phyloP scores from a whole-genome alignment of 2,888 invertebrate genomes.

The Apocheima hispidaria region DNA sequence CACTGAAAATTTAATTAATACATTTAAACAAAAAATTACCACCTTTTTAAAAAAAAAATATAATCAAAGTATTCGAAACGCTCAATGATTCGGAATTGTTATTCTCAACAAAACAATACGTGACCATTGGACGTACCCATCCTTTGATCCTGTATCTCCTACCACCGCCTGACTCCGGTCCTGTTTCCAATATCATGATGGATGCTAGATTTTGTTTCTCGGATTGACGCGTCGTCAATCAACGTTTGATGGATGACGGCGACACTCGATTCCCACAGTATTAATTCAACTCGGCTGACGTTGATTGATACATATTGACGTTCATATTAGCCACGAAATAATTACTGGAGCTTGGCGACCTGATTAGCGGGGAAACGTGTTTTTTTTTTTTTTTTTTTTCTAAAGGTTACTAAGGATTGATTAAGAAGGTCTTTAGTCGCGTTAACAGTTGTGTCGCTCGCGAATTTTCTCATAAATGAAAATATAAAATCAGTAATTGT shows the following conservation, averaged over 20 bases:
- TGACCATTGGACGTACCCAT: no score
- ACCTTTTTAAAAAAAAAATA: no score
- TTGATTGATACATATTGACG: slow-evolving; percentile 74
- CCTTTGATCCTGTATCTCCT: neutral
- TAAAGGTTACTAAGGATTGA: neutral
- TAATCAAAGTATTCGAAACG: no score
- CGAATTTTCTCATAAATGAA: no score
- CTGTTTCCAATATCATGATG: slow-evolving; percentile 53
- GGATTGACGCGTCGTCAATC: slow-evolving; percentile 73
- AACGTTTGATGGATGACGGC: slow-evolving; percentile 77
- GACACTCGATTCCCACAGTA: slow-evolving; percentile 75
- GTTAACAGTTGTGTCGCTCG: no score
- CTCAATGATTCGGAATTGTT: no score
- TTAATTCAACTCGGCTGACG: slow-evolving; percentile 74
- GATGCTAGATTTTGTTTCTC: slow-evolving; percentile 66
- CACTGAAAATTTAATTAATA: no score
- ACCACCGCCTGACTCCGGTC: slow-evolving; percentile 15
- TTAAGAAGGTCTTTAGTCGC: no score
- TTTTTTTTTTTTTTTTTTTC: neutral
- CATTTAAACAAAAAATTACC: no score
- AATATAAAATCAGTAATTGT: no score
- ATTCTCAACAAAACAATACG: no score
- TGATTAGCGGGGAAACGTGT: neutral
- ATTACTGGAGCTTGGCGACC: slow-evolving; percentile 43
- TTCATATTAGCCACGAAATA: slow-evolving; percentile 72